Conservation (phyloP, 2,888 invertebrate species). For the Meteorus colon region DNA sequence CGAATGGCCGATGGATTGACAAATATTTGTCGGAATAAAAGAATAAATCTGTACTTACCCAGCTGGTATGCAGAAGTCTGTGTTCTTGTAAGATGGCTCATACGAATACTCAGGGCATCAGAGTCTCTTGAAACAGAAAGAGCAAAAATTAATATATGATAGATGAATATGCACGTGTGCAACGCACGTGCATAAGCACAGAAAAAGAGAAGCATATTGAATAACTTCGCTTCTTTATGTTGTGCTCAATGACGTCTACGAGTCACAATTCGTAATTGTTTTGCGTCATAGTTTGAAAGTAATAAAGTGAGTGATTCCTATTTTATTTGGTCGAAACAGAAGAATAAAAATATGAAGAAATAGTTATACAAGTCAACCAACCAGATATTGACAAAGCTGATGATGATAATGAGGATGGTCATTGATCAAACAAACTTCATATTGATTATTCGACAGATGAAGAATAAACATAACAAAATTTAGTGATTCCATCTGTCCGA, state of each 20-base stretch:
- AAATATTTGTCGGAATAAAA: slow-evolving; percentile 3
- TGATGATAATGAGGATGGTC: neutral
- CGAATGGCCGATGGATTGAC: neutral
- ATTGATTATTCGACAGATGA: slow-evolving; percentile 9
- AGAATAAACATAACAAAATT: slow-evolving; percentile 14
- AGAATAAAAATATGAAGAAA: neutral
- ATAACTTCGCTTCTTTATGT: neutral
- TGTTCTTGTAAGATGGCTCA: slow-evolving; percentile 23
- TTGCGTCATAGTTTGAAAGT: slow-evolving; percentile 34
- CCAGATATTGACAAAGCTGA: neutral
- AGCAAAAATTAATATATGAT: neutral
- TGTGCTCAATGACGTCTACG: neutral
- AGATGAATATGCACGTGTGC: neutral
- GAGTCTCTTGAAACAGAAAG: neutral
- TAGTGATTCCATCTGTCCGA: neutral
- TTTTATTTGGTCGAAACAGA: slow-evolving; percentile 15
- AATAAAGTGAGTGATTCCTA: slow-evolving; percentile 29
- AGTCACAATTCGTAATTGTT: slow-evolving; percentile 21
- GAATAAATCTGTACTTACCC: neutral
- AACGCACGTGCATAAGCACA: neutral
- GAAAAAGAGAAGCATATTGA: neutral
- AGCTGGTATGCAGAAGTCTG: neutral
- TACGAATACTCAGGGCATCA: slow-evolving; percentile 18
- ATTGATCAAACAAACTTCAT: neutral
- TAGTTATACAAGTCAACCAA: neutral